These are phyloP conservation scores for Crematogaster levior DNA, from an alignment of 2,888 invertebrate genomes.

Conservation along the genomic window DNA sequence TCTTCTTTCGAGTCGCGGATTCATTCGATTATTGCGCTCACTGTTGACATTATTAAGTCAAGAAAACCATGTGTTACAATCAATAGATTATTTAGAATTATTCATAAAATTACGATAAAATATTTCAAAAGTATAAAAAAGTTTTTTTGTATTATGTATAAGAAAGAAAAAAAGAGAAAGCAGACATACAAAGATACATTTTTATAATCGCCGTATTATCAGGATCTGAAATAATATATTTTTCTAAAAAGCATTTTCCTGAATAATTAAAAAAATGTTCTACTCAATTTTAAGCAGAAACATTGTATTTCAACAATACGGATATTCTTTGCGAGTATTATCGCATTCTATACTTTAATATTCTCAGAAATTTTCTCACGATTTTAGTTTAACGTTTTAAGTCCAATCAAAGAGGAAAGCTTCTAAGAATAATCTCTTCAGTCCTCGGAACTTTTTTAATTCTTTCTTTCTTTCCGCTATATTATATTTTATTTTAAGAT, in stretches of 20 bases:
- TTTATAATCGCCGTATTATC: neutral
- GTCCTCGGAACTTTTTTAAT: neutral
- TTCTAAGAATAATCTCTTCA: neutral
- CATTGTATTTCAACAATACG: neutral
- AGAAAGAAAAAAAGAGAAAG: neutral
- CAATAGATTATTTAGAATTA: neutral
- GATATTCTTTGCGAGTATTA: neutral
- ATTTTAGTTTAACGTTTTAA: neutral
- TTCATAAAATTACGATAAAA: neutral
- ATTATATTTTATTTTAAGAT: neutral
- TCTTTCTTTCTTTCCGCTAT: neutral
- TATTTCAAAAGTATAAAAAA: neutral
- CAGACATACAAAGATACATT: neutral
- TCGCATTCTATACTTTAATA: neutral
- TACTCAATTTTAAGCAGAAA: neutral
- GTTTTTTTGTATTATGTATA: neutral
- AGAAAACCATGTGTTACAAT: neutral
- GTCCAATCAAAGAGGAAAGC: neutral
- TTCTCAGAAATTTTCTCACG: neutral
- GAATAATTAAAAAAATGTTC: neutral
- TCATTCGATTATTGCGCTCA: neutral
- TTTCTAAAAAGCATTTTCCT: neutral
- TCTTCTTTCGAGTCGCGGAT: conserved; percentile 34
- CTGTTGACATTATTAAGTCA: neutral
- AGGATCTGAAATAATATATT: neutral